These are phyloP conservation scores for Hephaestus fuliginosus DNA, from an alignment of 2,797 vertebrate genomes.

Conservation along the genomic window DNA sequence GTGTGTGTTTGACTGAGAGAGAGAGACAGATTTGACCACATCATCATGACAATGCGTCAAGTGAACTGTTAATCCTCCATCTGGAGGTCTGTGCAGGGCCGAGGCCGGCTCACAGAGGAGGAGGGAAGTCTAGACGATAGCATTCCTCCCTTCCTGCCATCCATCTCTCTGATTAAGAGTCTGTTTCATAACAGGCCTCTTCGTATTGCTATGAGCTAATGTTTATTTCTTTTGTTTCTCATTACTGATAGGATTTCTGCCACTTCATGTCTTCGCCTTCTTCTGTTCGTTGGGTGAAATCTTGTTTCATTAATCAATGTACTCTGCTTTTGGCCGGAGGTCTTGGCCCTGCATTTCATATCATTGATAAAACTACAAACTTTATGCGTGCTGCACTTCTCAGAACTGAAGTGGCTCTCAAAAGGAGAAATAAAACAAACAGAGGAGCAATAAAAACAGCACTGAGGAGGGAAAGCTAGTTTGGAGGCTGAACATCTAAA, in stretches of 20 bases:
- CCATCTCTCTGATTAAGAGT: slow-evolving; percentile 45
- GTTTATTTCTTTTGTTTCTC: slow-evolving; percentile 1
- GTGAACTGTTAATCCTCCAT: slow-evolving; percentile 72
- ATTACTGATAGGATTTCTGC: background rate
- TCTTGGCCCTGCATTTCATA: background rate
- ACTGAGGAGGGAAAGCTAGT: background rate
- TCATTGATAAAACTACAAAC: background rate
- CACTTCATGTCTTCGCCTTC: background rate
- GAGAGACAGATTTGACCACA: slow-evolving; percentile 49
- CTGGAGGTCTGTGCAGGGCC: slow-evolving; percentile 53
- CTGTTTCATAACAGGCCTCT: slow-evolving; percentile 44
- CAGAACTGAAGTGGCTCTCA: background rate
- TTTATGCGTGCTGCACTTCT: background rate
- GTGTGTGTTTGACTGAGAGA: background rate
- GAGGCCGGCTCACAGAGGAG: slow-evolving; percentile 37
- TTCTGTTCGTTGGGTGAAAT: background rate
- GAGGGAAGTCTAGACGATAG: slow-evolving; percentile 69
- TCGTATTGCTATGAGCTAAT: slow-evolving; percentile 14
- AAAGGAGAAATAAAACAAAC: background rate
- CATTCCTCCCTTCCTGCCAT: slow-evolving; percentile 66
- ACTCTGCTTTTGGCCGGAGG: background rate
- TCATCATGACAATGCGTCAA: slow-evolving; percentile 59
- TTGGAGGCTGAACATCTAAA: background rate
- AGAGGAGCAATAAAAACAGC: background rate
- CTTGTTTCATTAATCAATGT: background rate